Evolutionary conservation across 1,140 invertebrate genomes (phyloP).

Genomic region (Hylyphantes graminicola): DNA sequence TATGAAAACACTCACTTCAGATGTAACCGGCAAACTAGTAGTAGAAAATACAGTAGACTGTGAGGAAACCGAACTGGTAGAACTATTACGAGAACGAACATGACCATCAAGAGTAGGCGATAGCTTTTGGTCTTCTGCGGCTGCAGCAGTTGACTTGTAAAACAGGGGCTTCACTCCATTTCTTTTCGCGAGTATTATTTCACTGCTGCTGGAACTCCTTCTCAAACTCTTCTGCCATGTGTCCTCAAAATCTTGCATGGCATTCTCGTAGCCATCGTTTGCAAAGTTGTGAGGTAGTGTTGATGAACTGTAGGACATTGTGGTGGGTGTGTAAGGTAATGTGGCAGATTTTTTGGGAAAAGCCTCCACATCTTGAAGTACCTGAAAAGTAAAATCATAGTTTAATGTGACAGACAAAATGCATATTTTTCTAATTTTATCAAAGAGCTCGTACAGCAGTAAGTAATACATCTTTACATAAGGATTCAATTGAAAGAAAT

Average conservation of each 20-base stretch:
- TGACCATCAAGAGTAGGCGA: too few relatives aligned
- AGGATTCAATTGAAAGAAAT: too few relatives aligned
- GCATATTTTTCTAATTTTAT: too few relatives aligned
- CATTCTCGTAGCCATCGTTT: constrained; percentile 71
- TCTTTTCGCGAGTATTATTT: constrained; percentile 8
- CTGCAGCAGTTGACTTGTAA: background rate
- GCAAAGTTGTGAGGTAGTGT: constrained; percentile 30
- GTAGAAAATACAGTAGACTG: constrained; percentile 58
- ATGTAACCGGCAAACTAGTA: constrained; percentile 6
- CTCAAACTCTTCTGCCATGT: constrained; percentile 69
- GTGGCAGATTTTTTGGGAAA: too few relatives aligned
- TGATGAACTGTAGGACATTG: constrained; percentile 9
- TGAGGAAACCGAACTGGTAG: constrained; percentile 61
- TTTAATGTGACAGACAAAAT: too few relatives aligned
- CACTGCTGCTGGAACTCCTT: constrained; percentile 29
- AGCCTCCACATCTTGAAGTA: too few relatives aligned
- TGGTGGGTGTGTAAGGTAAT: constrained; percentile 14
- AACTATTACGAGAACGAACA: constrained; percentile 55
- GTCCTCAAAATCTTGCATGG: constrained; percentile 80
- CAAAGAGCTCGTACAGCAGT: too few relatives aligned
- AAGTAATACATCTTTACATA: too few relatives aligned
- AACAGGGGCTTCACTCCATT: constrained; percentile 13
- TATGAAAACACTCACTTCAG: constrained; percentile 21
- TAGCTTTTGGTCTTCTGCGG: background rate
- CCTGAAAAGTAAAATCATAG: too few relatives aligned